phyloP scores from a whole-genome alignment of 2,797 vertebrate species.

The Smutsia temminckii region DNA sequence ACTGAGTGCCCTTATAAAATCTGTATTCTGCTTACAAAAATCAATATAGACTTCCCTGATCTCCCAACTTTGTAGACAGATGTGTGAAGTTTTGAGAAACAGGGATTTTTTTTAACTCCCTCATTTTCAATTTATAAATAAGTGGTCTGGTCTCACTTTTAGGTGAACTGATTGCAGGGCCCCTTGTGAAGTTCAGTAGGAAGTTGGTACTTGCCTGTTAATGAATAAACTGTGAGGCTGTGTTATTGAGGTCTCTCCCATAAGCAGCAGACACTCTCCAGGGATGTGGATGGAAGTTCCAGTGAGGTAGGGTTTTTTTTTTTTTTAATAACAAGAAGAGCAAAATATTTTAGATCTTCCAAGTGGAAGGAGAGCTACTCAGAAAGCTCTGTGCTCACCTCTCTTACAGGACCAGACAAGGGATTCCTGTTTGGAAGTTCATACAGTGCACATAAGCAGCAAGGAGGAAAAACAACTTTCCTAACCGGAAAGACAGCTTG shows the following conservation, averaged over 20 bases:
- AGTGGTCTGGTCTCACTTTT: not conserved
- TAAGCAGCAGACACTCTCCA: not conserved
- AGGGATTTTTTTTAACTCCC: accelerated
- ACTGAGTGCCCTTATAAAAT: not conserved
- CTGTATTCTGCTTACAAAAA: not conserved
- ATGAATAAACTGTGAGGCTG: not conserved
- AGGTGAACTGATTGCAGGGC: not conserved
- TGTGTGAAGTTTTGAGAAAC: not conserved
- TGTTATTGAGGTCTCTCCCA: not conserved
- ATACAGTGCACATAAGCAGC: not conserved
- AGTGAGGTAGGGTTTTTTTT: not conserved
- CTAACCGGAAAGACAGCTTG: not conserved
- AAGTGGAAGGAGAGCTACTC: not conserved
- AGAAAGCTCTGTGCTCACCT: not conserved
- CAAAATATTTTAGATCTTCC: not conserved
- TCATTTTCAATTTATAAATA: not conserved
- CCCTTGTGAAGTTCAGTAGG: not conserved
- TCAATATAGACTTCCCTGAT: not conserved
- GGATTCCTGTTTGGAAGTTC: not conserved
- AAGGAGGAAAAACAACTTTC: not conserved
- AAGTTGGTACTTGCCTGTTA: not conserved
- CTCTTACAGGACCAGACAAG: not conserved
- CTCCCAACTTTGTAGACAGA: not conserved
- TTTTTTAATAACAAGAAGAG: not conserved
- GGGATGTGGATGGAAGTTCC: not conserved